Base-by-base conservation (phyloP, 2,797 vertebrate species). In the Sparus aurata region DNA sequence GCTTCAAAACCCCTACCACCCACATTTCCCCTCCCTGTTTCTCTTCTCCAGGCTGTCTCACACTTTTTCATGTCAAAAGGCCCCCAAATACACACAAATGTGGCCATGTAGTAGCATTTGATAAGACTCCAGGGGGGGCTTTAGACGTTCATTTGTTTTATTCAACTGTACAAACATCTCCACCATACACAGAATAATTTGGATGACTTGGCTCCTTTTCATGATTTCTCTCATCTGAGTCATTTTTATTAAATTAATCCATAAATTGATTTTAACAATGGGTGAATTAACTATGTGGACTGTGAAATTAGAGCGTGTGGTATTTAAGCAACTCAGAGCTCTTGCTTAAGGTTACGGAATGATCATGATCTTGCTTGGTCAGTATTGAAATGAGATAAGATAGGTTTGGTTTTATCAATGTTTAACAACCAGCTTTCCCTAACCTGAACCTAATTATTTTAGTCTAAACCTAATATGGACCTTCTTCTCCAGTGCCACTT, bases 1-100 rank as follows among this genome's bases (percentile, higher is more conserved):
- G 55, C 80, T 52, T 70, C 15, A 23, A 77, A 73, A 81, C 34
- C 63, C 17, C 68, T 52, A 34, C 63, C 82, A 77, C 65, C 69
- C 77, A 49, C 34, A 3, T 47, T 70, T 73, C 41, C 68, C 59
- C 59, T 73, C 74, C 78, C 77, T 69, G 34, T 69, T 71, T 71
- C 69, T 74, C 54, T 67, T 73, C 50, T 66, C 20, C 41, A 22
- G 34, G n/a, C 55, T 13, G n/a, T 70, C 61, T 77, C 60, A 66
- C 53, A 22, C 15, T 38, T 23, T 54, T 69, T 61, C 30, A 45
- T 54, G 38, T 68, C 46, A 79, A 12, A 75, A 25, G 23, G 49
- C 38, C 9, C 25, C 52, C 10, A 46, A 52, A 59, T 3, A 70
- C 41, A 73, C 49, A 72, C 41, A 58, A 27, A 67, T 16, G 57